A percentile compares a stretch with the other conserved stretches of the same genome.
Conservation (phyloP, 1,140 invertebrate species). For the Hyphantria cunea region DNA sequence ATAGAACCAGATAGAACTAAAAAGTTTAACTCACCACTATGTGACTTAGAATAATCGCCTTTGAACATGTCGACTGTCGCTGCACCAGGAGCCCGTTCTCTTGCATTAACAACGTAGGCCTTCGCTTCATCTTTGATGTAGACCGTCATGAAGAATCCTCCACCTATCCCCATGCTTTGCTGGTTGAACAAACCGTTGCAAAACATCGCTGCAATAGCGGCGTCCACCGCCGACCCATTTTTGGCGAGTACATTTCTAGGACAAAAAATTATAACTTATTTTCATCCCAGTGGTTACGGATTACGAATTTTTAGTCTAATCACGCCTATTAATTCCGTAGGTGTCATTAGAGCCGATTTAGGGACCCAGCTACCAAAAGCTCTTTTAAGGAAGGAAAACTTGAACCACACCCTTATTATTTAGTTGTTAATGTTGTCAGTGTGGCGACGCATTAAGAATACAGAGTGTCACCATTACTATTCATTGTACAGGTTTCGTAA, state of each 20-base stretch:
- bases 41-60: conserved; percentile 46
- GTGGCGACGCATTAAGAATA: too few species aligned
- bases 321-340: too few species aligned
- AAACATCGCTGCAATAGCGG: conserved; percentile 91
- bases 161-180: conserved; percentile 94
- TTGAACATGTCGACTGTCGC: conserved; percentile 88
- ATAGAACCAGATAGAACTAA: too few species aligned
- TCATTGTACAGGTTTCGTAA: too few species aligned
- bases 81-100: conserved; percentile 89
- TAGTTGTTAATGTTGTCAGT: too few species aligned
- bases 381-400: too few species aligned
- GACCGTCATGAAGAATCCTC: conserved; percentile 93
- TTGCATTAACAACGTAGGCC: conserved; percentile 89
- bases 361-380: too few species aligned
- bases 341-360: too few species aligned
- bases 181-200: conserved; percentile 93
- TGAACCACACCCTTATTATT: too few species aligned
- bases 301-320: too few species aligned
- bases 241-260: conserved; percentile 87
- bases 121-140: conserved; percentile 85
- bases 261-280: conserved; percentile 6
- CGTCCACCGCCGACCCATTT: conserved; percentile 94
- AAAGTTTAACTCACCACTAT: too few species aligned
- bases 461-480: too few species aligned
- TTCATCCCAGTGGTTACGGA: background rate